phyloP scores from a whole-genome alignment of 2,113 vertebrate genomes.

The Ceratotherium simum region DNA sequence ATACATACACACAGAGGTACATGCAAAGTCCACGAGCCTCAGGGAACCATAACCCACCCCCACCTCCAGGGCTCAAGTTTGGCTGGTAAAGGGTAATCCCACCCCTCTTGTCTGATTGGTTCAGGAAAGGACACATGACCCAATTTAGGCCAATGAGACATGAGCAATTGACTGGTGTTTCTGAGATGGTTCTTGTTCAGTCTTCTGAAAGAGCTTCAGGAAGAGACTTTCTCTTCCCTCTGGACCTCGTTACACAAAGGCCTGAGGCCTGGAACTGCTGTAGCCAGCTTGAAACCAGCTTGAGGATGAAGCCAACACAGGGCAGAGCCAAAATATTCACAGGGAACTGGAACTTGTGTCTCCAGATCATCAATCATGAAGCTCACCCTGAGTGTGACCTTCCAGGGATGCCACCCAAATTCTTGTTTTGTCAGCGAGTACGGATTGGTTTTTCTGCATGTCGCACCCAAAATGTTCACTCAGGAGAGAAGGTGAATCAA shows the following conservation, averaged over 20 bases:
- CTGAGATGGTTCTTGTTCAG: background rate
- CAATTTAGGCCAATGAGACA: background rate
- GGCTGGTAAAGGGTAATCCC: background rate
- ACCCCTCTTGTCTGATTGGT: background rate
- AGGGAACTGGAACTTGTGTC: background rate
- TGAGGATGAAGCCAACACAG: background rate
- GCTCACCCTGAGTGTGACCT: background rate
- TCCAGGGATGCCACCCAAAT: background rate
- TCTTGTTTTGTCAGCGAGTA: background rate
- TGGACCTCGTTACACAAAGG: background rate
- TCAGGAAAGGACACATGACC: background rate
- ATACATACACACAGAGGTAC: background rate
- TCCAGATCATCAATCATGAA: background rate
- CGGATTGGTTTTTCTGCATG: background rate
- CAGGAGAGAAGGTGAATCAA: background rate
- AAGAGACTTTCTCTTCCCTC: background rate
- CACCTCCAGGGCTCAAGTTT: background rate
- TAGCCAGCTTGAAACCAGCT: background rate
- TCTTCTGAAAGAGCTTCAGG: background rate
- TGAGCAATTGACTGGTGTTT: background rate
- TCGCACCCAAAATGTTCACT: background rate
- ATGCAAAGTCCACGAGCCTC: background rate
- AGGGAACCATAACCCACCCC: background rate
- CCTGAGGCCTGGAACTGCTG: background rate
- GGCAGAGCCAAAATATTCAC: background rate